Conservation (phyloP, 2,797 vertebrate genomes). For the Ctenopoma multispine region DNA sequence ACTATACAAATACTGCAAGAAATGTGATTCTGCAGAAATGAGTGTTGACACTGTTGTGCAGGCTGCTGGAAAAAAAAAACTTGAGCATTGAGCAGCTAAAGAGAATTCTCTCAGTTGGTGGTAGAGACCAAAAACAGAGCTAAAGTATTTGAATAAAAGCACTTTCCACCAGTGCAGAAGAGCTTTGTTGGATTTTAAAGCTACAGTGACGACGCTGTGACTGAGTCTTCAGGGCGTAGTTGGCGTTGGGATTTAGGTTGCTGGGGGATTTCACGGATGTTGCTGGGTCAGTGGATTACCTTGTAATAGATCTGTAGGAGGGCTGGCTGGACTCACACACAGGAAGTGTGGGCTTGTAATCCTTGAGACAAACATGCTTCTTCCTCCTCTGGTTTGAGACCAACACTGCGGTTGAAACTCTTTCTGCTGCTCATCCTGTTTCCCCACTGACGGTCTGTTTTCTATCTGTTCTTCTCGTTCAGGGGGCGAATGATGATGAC, state of each 20-base stretch:
- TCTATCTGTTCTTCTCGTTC: constrained; percentile 17
- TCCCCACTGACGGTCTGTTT: constrained; percentile 1
- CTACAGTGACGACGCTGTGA: constrained; percentile 5
- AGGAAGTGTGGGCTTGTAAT: constrained; percentile 43
- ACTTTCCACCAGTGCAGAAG: not conserved
- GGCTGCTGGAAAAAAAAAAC: too few relatives aligned
- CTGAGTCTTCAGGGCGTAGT: constrained; percentile 33
- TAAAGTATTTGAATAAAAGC: too few relatives aligned
- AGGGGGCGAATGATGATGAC: constrained; percentile 71
- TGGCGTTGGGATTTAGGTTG: constrained; percentile 72
- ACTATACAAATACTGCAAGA: too few relatives aligned
- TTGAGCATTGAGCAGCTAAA: too few relatives aligned
- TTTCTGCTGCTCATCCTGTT: not conserved
- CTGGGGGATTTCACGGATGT: constrained; percentile 68
- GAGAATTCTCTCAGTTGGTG: too few relatives aligned
- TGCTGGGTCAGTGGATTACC: constrained; percentile 78
- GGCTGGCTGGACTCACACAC: constrained; percentile 26
- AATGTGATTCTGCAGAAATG: too few relatives aligned
- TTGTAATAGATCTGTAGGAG: constrained; percentile 74
- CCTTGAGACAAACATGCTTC: constrained; percentile 55
- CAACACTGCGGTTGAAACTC: not conserved
- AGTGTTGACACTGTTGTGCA: too few relatives aligned
- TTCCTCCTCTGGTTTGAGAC: constrained; percentile 40
- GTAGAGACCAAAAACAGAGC: too few relatives aligned
- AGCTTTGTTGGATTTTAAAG: constrained; percentile 24